Evolutionary conservation across 2,113 vertebrate genomes (phyloP), one percentile per base, ranked within the genome.

Genomic region (Cheirogaleus medius): DNA sequence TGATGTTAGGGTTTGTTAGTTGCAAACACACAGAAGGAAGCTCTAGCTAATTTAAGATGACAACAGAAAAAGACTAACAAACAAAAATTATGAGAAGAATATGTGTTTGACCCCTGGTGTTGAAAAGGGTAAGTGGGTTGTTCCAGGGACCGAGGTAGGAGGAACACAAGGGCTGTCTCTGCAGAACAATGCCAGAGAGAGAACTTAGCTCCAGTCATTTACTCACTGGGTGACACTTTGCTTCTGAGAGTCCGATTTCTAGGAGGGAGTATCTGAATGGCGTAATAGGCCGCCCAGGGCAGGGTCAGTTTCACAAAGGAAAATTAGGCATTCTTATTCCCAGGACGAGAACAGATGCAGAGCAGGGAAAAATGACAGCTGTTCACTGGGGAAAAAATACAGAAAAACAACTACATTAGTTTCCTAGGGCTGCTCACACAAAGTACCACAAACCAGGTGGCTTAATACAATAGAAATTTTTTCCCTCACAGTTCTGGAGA

Each of bases 201-300:
- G 13, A 87, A 20, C 1, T 27, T 9, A 73, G 25, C 49, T 64
- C 32, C 7, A 27, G 9, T 2, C 25, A 37, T 78, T 88, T 68
- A 68, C 18, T 8, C 21, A 83, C 1, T 5, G 8, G 42, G 5
- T n/a, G 12, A 17, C 10, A 85, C 5, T 56, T 37, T 77, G 49
- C 3, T 17, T 47, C 71, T 39, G 76, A 71, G 49, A 64, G 9
- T 87, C 52, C 66, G 27, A 64, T 37, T 74, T 56, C 47, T 29
- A 76, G 18, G 18, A 73, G 29, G 21, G 27, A 73, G 8, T n/a
- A 20, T 44, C 23, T 6, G 13, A 90, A 39, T 44, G 23, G 0
- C 1, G 6, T 56, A 6, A 0, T 0, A 8, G 23, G 42, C 58
- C 68, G 83, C 12, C 32, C 11, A 58, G 20, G 9, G 3, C 4